Base-by-base conservation (phyloP, 2,113 vertebrate species). In the Numenius arquata region DNA sequence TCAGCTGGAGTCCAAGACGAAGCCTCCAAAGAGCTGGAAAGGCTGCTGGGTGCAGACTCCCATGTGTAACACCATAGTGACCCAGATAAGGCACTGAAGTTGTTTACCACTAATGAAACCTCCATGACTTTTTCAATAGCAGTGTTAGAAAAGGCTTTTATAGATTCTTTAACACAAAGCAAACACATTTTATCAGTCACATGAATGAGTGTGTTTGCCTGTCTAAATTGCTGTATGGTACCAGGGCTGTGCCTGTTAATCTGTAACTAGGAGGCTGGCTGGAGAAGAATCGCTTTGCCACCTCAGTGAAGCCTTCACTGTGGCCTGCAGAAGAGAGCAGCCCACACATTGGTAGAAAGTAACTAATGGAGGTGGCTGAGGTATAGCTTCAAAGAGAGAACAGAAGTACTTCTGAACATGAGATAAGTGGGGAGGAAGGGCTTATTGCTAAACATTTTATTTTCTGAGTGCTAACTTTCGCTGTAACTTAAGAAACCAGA, bases 91-190 rank as follows among this genome's bases (percentile, higher is more conserved):
- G 71, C 55, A 26, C 74, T 70, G 55, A 65, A 93, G 87, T 89
- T 95, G 87, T 89, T 95, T 95, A 70, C 89, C 78, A 15, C 71
- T 93, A 88, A 93, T 88, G 84, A 96, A 96, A 95, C 84, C 74
- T 91, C 74, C 87, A 85, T 52, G 87, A 66, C 84, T 89, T 77
- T 92, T 95, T 89, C 91, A 95, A 91, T 67, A 70, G 78, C 66
- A 18, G 50, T 30, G 47, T 85, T 90, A 89, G 80, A 89, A 94
- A 94, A 92, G 87, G 80, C 90, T 79, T 92, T 87, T 87, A 92
- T 91, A 74, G 94, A 96, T 97, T 94, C 93, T 96, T 95, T 96
- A 96, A 72, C 77, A 91, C 77, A 95, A 90, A 95, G 77, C 76
- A 95, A 96, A 94, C 75, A 90, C 5, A 11, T 95, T 88, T 93